Evolutionary conservation across 2,113 vertebrate species (phyloP).

Genomic region (Oryzias celebensis): DNA sequence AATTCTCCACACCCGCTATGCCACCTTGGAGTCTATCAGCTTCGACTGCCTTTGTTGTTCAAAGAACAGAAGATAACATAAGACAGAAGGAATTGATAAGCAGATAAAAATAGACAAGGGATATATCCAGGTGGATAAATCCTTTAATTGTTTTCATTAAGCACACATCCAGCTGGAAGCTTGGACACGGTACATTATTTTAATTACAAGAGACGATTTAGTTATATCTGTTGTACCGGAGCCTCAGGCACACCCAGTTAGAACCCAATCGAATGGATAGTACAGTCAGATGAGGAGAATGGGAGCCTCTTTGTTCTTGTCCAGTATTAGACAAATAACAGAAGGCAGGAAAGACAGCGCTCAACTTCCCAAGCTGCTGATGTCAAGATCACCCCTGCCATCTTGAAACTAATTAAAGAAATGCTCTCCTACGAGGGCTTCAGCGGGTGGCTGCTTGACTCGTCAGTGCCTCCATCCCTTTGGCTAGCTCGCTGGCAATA

Average conservation of each 20-base stretch:
- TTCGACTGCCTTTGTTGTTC: conserved; percentile 32
- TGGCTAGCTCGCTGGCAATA: conserved; percentile 26
- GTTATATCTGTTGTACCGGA: conserved; percentile 75
- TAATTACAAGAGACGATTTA: conserved; percentile 81
- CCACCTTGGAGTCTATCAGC: conserved; percentile 26
- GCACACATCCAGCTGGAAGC: conserved; percentile 68
- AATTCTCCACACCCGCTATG: conserved; percentile 51
- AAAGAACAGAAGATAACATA: conserved; percentile 31
- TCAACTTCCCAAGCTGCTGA: conserved; percentile 51
- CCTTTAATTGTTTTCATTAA: conserved; percentile 75
- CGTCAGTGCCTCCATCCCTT: conserved; percentile 41
- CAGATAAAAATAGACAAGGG: conserved; percentile 62
- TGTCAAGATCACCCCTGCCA: conserved; percentile 49
- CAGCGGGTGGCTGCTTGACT: conserved; percentile 25
- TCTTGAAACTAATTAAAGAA: conserved; percentile 64
- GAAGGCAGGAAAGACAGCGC: conserved; percentile 33
- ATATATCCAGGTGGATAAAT: conserved; percentile 76
- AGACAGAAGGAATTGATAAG: conserved; percentile 28
- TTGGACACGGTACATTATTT: conserved; percentile 70
- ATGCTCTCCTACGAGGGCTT: conserved; percentile 18
- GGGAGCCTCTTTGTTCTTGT: conserved; percentile 47
- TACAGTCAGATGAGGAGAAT: conserved; percentile 38
- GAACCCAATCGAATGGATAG: conserved; percentile 71
- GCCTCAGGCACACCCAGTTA: conserved; percentile 77
- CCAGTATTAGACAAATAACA: conserved; percentile 52